Base-by-base conservation (phyloP, 2,797 vertebrate species). In the Avahi laniger region DNA sequence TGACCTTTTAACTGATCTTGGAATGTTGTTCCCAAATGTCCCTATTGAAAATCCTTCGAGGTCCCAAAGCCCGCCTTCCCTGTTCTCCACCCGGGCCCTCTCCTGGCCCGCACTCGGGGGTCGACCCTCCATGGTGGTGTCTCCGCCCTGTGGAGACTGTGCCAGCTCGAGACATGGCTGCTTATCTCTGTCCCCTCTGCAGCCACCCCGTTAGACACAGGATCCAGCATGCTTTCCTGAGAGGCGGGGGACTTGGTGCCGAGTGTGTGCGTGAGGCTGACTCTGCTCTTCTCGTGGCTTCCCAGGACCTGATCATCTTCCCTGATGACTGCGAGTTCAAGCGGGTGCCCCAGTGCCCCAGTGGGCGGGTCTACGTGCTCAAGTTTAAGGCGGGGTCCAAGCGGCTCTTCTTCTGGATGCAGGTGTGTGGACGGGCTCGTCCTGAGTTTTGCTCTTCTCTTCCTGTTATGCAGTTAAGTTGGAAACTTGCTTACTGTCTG, bases 361-460 rank as follows among this genome's bases (percentile, higher is more conserved):
- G 99, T 0, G 99, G 99, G 48, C 99, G 99, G 1, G 99, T 99
- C 86, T 99, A 99, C 57, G 99, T 99, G 98, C 98, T 99, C 97
- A 99, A 99, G 97, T 99, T 99, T 95, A 99, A 99, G 98, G 99
- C 99, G 0, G 99, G 99, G 35, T 99, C 99, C 81, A 99, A 99
- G 94, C 98, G 99, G 33, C 99, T 99, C 83, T 99, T 99, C 99
- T 99, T 99, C 97, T 99, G 99, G 99, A 99, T 99, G 99, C 99
- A 99, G 99, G 99, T 99, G 83, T 20, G 97, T 72, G 46, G 63
- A 57, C 33, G 52, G 38, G 0, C 52, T 1, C 0, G 11, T 22
- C 22, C 12, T 11, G 12, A 2, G 2, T 13, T 26, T 24, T 18
- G 6, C 14, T 1, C 7, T 8, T 6, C 14, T 24, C 20, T 7